Evolutionary conservation across 2,888 invertebrate genomes (phyloP), one percentile per base, ranked within the genome.

Genomic region (Caenorhabditis sp.): DNA sequence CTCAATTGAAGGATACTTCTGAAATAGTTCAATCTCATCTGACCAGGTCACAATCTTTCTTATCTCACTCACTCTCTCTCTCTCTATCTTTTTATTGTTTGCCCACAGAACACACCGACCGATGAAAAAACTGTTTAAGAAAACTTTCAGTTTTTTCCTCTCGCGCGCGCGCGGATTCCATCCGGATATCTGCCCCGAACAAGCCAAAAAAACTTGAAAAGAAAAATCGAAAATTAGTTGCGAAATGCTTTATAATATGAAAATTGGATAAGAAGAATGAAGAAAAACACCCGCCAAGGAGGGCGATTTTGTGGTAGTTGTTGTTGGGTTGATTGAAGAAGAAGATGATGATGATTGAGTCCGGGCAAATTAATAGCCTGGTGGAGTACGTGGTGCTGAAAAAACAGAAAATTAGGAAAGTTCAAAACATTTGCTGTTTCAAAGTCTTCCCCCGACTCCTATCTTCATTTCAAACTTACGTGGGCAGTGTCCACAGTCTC

Each of bases 381-480:
- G 82, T 65, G 82, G 82, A 58, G 82, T 82, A 62, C 82, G 79
- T 69, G 82, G 82, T 58, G 79, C 81, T 80, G 71, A 67, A 76
- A 71, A 65, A 58, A 2, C 31, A 12, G 19, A 3, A 43, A 10
- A 17, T 43, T 43, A 8, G 61, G 31, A 31, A 43, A 2, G 62
- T 49, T 43, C 53, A 64, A 37, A 17, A 31, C 19, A 43, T 24
- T n/a, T 19, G 19, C n/a, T 36, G 10, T 17, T 26, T 17, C 36
- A 55, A 36, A 19, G 54, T 17, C 4, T 23, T n/a, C n/a, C n/a
- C n/a, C n/a, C n/a, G 23, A 1, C 37, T 51, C 5, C 14, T 1
- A 6, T 43, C 53, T 23, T 19, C 4, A 54, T 19, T 4, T 14
- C 8, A 53, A 4, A n/a, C 27, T 49, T 50, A 82, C 82, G 76